Evolutionary conservation across 1,140 invertebrate species (phyloP), one percentile per base, ranked within the genome.

Genomic region (Drosophila navojoa): DNA sequence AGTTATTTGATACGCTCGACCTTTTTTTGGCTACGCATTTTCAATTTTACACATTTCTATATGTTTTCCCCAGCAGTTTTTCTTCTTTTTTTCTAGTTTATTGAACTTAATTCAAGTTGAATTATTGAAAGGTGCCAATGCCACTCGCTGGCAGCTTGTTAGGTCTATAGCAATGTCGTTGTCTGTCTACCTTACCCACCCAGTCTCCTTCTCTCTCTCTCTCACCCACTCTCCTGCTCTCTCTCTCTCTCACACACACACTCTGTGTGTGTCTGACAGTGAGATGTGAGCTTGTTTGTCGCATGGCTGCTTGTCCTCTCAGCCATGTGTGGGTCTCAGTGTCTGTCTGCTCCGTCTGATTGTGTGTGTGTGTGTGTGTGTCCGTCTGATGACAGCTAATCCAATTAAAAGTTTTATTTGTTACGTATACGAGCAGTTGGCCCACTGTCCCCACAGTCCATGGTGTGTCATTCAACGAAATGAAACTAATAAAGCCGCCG

Each of bases 321-420:
- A 77, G 73, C 50, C 53, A 49, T 67, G 68, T 74, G 52, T 50
- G 16, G 55, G 64, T 57, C 25, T 11, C 5, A 57, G 57, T 57
- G 50, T 11, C 1, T 13, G 40, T 25, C 54, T 19, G 52, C 19
- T 22, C 19, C 29, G 61, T 54, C 59, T 22, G 19, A 22, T 22
- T 75, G 47, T 57, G 38, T 47, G 52, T 49, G 49, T 25, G 76
- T 63, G 44, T 59, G 54, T 49, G 76, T 63, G 72, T 54, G 74
- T 75, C 71, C 61, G 78, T 69, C 79, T 90, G 86, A 90, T 81
- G 82, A 90, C 80, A 87, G 80, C 87, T 90, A 90, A 90, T 90
- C 87, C 89, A 90, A 90, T 90, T 90, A 89, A 90, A 87, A 90
- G 71, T 90, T 90, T 90, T 82, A 91, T 90, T 87, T 86, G 77